A percentile compares a stretch with the other conserved stretches of the same genome.
phyloP scores from a whole-genome alignment of 1,140 invertebrate species.

The roundworm (Caenorhabditis elegans) region WBcel235 BX284602.5:11358001-11358500 shows the following conservation, averaged over 20 bases:
- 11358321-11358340: neutral
- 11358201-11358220: neutral
- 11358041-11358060: neutral
- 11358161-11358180: slow-evolving; percentile 6
- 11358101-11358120: too few relatives aligned
- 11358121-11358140: neutral
- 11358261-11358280: slow-evolving; percentile 32
- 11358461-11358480: slow-evolving; percentile 35
- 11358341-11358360: neutral
- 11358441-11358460: slow-evolving; percentile 2
- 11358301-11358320: neutral
- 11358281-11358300: neutral
- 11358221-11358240: neutral
- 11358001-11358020: too few relatives aligned
- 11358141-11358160: slow-evolving; percentile 25
- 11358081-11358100: slow-evolving; percentile 5
- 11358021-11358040: neutral
- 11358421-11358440: neutral
- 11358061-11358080: neutral
- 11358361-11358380: neutral
- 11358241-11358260: slow-evolving; percentile 7
- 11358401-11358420: neutral
- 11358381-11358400: neutral
- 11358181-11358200: neutral
- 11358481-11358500: slow-evolving; percentile 29